Evolutionary conservation across 2,113 vertebrate genomes (phyloP).

Genomic region (Muntiacus muntjak): DNA sequence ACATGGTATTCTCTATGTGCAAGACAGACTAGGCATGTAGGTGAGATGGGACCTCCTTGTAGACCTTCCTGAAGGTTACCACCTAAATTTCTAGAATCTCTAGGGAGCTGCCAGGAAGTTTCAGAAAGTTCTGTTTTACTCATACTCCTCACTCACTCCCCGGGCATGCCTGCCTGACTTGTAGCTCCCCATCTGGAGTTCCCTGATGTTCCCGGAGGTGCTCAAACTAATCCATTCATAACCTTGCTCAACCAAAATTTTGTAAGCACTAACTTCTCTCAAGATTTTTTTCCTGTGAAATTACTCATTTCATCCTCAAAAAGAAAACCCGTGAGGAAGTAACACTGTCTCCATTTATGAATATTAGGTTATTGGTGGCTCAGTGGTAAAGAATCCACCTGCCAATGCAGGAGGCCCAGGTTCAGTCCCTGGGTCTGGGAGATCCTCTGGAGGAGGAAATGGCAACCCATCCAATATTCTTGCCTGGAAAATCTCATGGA

Average conservation of each 20-base stretch:
- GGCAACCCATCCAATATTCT: not conserved
- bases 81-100: not conserved
- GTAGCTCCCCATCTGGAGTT: not conserved
- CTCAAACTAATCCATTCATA: not conserved
- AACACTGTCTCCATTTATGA: not conserved
- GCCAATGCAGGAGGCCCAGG: not conserved
- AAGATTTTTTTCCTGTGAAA: not conserved
- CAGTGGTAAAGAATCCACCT: not conserved
- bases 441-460: not conserved
- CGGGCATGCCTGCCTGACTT: not conserved
- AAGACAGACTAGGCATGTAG: not conserved
- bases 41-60: not conserved
- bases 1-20: not conserved
- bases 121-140: not conserved
- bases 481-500: not conserved
- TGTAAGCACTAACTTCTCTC: not conserved
- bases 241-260: not conserved
- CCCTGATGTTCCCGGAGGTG: not conserved
- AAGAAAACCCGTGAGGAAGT: not conserved
- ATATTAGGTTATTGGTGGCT: not conserved
- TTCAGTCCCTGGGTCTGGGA: not conserved
- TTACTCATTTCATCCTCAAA: not conserved
- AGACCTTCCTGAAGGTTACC: not conserved
- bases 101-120: not conserved
- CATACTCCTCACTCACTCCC: not conserved